A percentile compares a stretch with the other conserved stretches of the same genome.
Evolutionary conservation across 2,888 invertebrate genomes (phyloP).

Genomic region (Leptarthrus brevirostris): DNA sequence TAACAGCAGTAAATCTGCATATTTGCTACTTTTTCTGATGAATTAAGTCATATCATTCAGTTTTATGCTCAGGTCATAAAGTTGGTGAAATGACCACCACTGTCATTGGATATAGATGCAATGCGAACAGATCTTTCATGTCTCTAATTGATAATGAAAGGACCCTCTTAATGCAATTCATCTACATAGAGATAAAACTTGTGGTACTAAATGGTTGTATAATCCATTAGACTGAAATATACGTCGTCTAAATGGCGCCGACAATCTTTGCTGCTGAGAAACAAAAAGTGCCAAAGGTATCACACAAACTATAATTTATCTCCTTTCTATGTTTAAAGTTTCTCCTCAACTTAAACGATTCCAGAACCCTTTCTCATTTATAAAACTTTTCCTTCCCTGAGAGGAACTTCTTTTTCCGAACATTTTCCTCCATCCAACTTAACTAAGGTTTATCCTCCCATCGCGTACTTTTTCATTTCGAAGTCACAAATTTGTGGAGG

Average conservation of each 20-base stretch:
- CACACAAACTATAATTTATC: slow-evolving; percentile 59
- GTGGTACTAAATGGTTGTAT: slow-evolving; percentile 57
- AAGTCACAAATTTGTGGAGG: slow-evolving; percentile 39
- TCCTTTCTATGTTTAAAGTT: slow-evolving; percentile 58
- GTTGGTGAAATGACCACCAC: slow-evolving; percentile 10
- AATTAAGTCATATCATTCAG: slow-evolving; percentile 20
- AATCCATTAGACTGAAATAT: slow-evolving; percentile 58
- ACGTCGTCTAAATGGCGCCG: slow-evolving; percentile 57
- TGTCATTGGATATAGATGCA: slow-evolving; percentile 15
- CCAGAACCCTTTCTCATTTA: slow-evolving; percentile 56
- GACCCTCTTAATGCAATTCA: slow-evolving; percentile 6
- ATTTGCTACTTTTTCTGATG: slow-evolving; percentile 31
- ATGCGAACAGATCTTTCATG: background rate
- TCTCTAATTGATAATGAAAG: slow-evolving; percentile 32
- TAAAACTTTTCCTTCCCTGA: slow-evolving; percentile 57
- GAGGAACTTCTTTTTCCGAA: slow-evolving; percentile 46
- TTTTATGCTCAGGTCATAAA: slow-evolving; percentile 29
- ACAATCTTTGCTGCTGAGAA: slow-evolving; percentile 57
- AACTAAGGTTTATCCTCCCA: slow-evolving; percentile 40
- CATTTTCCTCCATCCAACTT: slow-evolving; percentile 29
- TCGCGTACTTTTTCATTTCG: slow-evolving; percentile 45
- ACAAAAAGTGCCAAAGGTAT: slow-evolving; percentile 59
- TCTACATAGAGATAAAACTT: slow-evolving; percentile 55
- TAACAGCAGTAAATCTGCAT: slow-evolving; percentile 25
- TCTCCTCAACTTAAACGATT: slow-evolving; percentile 58